Evolutionary conservation across 2,113 vertebrate genomes (phyloP), one percentile per base, ranked within the genome.

Genomic region (Podocnemis expansa): DNA sequence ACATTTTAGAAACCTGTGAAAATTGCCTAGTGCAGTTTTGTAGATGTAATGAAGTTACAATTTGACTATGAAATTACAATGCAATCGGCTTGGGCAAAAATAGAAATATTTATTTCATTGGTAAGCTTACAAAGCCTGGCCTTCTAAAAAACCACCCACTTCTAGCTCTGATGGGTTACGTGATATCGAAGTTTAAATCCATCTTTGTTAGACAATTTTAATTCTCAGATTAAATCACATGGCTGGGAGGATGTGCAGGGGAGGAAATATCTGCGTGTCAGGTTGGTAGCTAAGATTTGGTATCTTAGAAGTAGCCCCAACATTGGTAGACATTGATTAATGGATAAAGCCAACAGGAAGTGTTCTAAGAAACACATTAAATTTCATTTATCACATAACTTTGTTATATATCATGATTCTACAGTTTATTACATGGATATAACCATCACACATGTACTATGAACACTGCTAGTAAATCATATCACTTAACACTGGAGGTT

Each of bases 131-230:
- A 24, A 5, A 34, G 76, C 21, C 17, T 82, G 47, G 31, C 12
- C 84, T 47, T 38, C 11, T 3, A 60, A 70, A 12, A 58, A 51
- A 87, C 78, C 2, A 10, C 51, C 31, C 9, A 0, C 5, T 82
- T 75, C 60, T 75, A 0, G 0, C 24, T 79, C 78, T 86, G 52
- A 54, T 63, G 52, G 27, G 49, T 19, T 91, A 10, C 19, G 14
- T 60, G 38, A 41, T 1, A 1, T 60, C 9, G 38, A 21, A 85
- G 31, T 43, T 73, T 80, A 80, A 16, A 27, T 13, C 47, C 19
- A n/a, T 3, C 0, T 1, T 80, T 25, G 41, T 2, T 34, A 0
- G 1, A 31, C 76, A 17, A 54, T 45, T n/a, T 78, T 1, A 1
- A 31, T 21, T 91, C 78, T 49, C n/a, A 84, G 67, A 88, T 31